Evolutionary conservation across 2,113 vertebrate genomes (phyloP).

Genomic region (Etheostoma cragini): DNA sequence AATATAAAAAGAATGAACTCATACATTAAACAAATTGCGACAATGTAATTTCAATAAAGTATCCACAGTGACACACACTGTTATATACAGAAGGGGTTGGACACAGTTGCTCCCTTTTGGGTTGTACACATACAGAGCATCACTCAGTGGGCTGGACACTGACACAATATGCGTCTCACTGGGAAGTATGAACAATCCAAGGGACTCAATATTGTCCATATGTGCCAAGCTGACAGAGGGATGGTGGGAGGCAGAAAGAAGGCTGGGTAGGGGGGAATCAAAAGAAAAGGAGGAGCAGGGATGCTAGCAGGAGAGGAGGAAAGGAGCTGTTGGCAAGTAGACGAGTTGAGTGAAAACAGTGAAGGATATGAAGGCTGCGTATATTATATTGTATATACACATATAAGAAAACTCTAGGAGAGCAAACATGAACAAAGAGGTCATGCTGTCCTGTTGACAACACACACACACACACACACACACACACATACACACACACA

Average conservation of each 20-base stretch:
- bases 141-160: constrained; percentile 64
- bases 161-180: constrained; percentile 69
- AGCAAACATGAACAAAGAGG: constrained; percentile 69
- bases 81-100: constrained; percentile 35
- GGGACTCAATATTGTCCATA: constrained; percentile 67
- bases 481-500: constrained; percentile 36
- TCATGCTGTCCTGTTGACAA: constrained; percentile 68
- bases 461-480: constrained; percentile 45
- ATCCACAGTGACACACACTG: constrained; percentile 5
- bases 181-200: constrained; percentile 69
- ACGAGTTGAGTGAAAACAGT: constrained; percentile 30
- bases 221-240: constrained; percentile 72
- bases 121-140: constrained; percentile 50
- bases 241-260: constrained; percentile 53
- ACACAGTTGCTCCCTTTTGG: constrained; percentile 43
- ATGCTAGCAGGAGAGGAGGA: constrained; percentile 55
- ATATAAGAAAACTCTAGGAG: constrained; percentile 57
- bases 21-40: constrained; percentile 22
- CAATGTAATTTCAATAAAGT: constrained; percentile 32
- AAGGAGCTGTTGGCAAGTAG: constrained; percentile 55
- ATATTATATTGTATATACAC: constrained; percentile 62
- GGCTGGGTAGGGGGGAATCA: constrained; percentile 36
- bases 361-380: constrained; percentile 44
- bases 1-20: constrained; percentile 36
- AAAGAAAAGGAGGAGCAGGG: constrained; percentile 57